Evolutionary conservation across 2,113 vertebrate species (phyloP), one percentile per base, ranked within the genome.

Genomic region (Hippocampus zosterae): DNA sequence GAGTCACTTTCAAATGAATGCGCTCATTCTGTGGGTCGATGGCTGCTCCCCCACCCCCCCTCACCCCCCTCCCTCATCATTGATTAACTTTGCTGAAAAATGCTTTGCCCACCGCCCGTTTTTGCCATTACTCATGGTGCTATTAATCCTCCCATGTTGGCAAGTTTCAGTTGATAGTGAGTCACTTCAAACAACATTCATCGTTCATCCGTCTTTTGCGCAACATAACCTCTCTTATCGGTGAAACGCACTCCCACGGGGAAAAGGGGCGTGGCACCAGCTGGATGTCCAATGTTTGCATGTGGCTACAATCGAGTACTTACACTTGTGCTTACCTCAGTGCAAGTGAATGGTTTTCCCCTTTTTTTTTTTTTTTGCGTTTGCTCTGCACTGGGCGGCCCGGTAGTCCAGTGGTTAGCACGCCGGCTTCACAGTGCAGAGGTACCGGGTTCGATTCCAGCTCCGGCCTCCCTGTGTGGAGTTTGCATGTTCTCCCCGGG

Each of bases 31-130:
- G 65, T 50, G 18, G 74, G 50, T 82, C 65, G 55, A 65, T 81
- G 40, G 9, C 59, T 29, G 9, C 29, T 56, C 8, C 11, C 11
- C 25, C 12, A 1, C 25, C 25, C 12, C 3, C 25, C 25, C 25
- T 27, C n/a, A n/a, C n/a, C n/a, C n/a, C 5, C 8, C 80, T 68
- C 15, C 8, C 80, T 70, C 73, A 62, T 81, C 67, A 86, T 77
- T 84, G 67, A 84, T 86, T 74, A 66, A 76, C 74, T 71, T 71
- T 68, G 37, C 74, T 72, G 78, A 52, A 70, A 72, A 75, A 66
- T 9, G 27, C 50, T 67, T 68, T 77, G 55, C 46, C 80, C 77
- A 61, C 57, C 40, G 44, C 27, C 62, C 10, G 7, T 29, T 65
- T 75, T 46, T 12, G 50, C 40, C 7, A 0, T 27, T 37, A 72